Conservation (phyloP, 2,888 invertebrate genomes). For the Agrochola lychnidis region DNA sequence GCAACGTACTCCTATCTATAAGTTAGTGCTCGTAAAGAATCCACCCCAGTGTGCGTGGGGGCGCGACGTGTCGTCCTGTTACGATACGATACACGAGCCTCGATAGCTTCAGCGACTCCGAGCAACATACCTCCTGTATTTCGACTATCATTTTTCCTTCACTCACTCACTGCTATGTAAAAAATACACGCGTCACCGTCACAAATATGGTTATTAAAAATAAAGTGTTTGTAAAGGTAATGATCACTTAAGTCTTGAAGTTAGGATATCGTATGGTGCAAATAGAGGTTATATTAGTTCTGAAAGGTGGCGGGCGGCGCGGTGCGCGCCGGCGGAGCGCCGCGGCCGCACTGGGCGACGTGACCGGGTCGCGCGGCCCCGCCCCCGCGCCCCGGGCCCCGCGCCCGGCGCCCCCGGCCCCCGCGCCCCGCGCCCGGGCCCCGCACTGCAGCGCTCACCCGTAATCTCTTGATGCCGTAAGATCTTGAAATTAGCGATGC, state of each 20-base stretch:
- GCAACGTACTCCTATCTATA: conserved; percentile 64
- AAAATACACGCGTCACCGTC: conserved; percentile 55
- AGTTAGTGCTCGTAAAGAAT: conserved; percentile 41
- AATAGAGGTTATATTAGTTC: conserved; percentile 66
- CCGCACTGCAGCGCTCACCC: conserved; percentile 85
- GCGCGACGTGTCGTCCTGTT: not conserved
- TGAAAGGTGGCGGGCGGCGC: conserved; percentile 73
- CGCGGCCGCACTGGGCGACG: conserved; percentile 87
- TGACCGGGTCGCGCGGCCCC: conserved; percentile 86
- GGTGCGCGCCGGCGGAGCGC: conserved; percentile 87
- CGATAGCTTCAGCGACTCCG: conserved; percentile 54
- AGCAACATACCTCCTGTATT: conserved; percentile 85
- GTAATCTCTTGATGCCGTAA: conserved; percentile 88
- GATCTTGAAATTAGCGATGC: conserved; percentile 85
- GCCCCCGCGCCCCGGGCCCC: conserved; percentile 57
- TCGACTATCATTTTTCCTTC: conserved; percentile 87
- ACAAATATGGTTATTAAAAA: conserved; percentile 65
- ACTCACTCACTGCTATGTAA: conserved; percentile 65
- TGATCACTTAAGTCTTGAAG: conserved; percentile 56
- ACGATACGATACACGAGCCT: conserved; percentile 55
- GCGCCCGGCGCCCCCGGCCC: conserved; percentile 57
- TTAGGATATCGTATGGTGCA: conserved; percentile 59
- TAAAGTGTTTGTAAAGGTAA: conserved; percentile 59
- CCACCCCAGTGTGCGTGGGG: not conserved
- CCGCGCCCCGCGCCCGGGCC: conserved; percentile 69